Evolutionary conservation across 1,140 invertebrate genomes (phyloP).

Genomic region (Aphelenchoides fujianensis): DNA sequence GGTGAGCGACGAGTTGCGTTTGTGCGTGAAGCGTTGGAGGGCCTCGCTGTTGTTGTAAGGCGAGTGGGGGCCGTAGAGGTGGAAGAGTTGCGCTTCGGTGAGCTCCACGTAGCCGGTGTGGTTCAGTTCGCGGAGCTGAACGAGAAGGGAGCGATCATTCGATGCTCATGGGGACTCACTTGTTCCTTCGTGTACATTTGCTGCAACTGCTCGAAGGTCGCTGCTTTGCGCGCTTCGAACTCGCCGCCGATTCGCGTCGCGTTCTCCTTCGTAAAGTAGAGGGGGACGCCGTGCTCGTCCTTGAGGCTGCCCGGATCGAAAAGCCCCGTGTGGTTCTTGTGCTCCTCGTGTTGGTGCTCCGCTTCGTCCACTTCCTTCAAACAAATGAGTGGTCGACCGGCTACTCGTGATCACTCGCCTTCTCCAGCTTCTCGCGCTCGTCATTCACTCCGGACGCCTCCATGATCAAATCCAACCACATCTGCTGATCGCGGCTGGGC

Average conservation of each 20-base stretch:
- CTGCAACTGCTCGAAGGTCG: slow-evolving; percentile 36
- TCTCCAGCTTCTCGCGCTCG: slow-evolving; percentile 25
- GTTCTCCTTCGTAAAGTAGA: slow-evolving; percentile 50
- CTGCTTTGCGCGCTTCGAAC: slow-evolving; percentile 37
- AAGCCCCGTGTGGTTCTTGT: neutral
- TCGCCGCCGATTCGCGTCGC: slow-evolving; percentile 42
- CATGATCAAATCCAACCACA: slow-evolving; percentile 50
- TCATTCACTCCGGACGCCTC: slow-evolving; percentile 49
- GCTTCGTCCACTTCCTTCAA: slow-evolving; percentile 8
- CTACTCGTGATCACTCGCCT: neutral
- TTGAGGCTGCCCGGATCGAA: slow-evolving; percentile 2
- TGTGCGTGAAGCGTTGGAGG: slow-evolving; percentile 25
- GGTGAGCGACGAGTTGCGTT: neutral
- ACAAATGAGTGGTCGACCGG: too few species aligned
- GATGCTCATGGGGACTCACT: too few species aligned
- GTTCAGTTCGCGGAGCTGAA: slow-evolving; percentile 45
- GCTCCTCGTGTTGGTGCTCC: neutral
- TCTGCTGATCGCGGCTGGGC: slow-evolving; percentile 37
- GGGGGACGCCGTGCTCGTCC: slow-evolving; percentile 36
- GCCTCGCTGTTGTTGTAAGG: slow-evolving; percentile 46
- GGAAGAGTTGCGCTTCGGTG: slow-evolving; percentile 27
- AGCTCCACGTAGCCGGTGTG: slow-evolving; percentile 36
- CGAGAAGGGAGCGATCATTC: too few species aligned
- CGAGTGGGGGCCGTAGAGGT: slow-evolving; percentile 41
- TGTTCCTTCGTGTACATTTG: slow-evolving; percentile 39